These are phyloP conservation scores for Psittacus erithacus DNA, from an alignment of 2,113 vertebrate genomes.

Conservation along the genomic window DNA sequence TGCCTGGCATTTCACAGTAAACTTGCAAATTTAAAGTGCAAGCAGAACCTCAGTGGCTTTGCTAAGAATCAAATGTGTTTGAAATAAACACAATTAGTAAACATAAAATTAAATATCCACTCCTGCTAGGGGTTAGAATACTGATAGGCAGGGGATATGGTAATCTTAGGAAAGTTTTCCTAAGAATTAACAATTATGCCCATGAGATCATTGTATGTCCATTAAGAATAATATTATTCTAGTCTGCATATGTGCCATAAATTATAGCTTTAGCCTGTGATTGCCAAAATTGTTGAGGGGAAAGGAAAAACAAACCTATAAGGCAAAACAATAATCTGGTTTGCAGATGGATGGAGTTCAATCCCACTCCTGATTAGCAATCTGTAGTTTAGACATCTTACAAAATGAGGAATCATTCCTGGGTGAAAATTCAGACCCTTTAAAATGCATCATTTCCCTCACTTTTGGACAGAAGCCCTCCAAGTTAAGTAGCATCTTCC, in stretches of 20 bases:
- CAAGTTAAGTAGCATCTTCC: not conserved
- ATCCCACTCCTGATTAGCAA: not conserved
- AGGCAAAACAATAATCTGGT: not conserved
- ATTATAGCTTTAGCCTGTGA: not conserved
- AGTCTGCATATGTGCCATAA: not conserved
- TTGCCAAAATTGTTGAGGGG: not conserved
- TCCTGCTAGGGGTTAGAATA: not conserved
- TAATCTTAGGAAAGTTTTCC: slow-evolving; percentile 2
- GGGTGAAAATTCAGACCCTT: not conserved
- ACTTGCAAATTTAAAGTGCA: slow-evolving; percentile 46
- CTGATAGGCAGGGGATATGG: not conserved
- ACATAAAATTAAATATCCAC: not conserved
- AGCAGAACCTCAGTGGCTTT: slow-evolving; percentile 20
- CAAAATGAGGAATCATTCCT: not conserved
- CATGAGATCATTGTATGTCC: not conserved
- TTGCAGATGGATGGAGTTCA: not conserved
- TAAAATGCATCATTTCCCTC: not conserved
- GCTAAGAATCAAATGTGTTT: slow-evolving; percentile 17
- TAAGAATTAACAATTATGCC: not conserved
- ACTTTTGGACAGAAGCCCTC: not conserved
- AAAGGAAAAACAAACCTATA: not conserved
- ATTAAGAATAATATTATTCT: not conserved
- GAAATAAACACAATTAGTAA: slow-evolving; percentile 62
- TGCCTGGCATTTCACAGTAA: slow-evolving; percentile 53
- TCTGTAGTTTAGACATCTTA: not conserved